Conservation (phyloP, 92 coral and sea anemone genomes). For the Epizoanthus scotinus region DNA sequence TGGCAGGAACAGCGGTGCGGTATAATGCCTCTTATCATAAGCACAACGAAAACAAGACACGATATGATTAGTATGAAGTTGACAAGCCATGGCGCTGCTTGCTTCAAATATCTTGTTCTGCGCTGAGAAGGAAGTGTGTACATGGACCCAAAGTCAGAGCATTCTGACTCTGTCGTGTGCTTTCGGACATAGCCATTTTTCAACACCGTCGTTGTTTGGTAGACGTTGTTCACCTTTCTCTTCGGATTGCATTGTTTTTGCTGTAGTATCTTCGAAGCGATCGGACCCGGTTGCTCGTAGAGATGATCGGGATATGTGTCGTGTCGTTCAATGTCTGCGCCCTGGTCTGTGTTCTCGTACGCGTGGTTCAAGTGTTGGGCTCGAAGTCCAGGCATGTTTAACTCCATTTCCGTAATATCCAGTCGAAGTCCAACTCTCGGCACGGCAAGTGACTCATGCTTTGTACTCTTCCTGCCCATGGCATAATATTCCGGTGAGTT, state of each 20-base stretch:
- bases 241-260: conserved; percentile 12
- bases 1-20: not conserved
- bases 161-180: conserved; percentile 18
- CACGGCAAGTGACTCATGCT: not conserved
- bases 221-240: not conserved
- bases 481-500: not conserved
- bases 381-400: not conserved
- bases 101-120: not conserved
- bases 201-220: not conserved
- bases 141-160: conserved; percentile 7
- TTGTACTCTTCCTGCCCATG: conserved; percentile 1
- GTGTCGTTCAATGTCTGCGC: not conserved
- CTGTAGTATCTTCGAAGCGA: not conserved
- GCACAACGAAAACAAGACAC: not conserved
- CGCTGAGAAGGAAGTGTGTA: not conserved
- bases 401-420: not conserved
- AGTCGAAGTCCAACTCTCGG: not conserved
- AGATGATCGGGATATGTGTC: conserved; percentile 25
- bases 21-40: not conserved
- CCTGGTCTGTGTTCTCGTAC: conserved; percentile 10
- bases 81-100: not conserved
- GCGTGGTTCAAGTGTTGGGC: conserved; percentile 19
- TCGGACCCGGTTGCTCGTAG: conserved; percentile 14
- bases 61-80: not conserved
- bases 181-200: conserved; percentile 19